These are phyloP conservation scores for Holacanthella duospinosa DNA, from an alignment of 2,888 invertebrate species.

Conservation along the genomic window DNA sequence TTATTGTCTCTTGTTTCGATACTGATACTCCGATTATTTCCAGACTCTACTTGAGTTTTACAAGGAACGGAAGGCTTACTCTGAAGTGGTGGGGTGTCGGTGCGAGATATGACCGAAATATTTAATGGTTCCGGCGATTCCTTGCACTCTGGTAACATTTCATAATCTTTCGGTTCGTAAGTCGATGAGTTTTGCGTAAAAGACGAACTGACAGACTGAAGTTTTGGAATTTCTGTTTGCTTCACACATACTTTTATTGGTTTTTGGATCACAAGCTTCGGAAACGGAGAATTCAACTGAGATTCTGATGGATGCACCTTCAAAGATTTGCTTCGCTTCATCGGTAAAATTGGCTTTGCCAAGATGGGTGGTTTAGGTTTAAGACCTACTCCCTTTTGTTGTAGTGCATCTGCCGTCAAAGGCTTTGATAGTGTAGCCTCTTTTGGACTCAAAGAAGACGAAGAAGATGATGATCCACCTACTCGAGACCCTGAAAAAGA, in stretches of 20 bases:
- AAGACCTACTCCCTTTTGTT: background rate
- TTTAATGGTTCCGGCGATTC: background rate
- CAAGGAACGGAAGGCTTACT: background rate
- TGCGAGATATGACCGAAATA: background rate
- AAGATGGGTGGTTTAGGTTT: slow-evolving; percentile 28
- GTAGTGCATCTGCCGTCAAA: background rate
- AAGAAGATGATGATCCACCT: background rate
- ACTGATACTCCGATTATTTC: too few relatives aligned
- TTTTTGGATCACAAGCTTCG: slow-evolving; percentile 5
- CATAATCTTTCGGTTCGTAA: background rate
- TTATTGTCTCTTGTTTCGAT: too few relatives aligned
- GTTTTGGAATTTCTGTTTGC: slow-evolving; percentile 34
- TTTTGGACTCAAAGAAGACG: background rate
- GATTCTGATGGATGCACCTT: slow-evolving; percentile 34
- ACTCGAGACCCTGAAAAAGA: slow-evolving; percentile 5
- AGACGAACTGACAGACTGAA: slow-evolving; percentile 28
- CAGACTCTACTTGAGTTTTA: background rate
- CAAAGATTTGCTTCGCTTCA: slow-evolving; percentile 43
- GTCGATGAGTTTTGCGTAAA: slow-evolving; percentile 21
- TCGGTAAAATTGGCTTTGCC: slow-evolving; percentile 39
- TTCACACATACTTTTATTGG: slow-evolving; percentile 34
- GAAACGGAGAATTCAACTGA: background rate
- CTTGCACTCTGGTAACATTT: background rate
- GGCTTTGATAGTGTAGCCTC: background rate
- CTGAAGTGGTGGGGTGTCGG: background rate